Percentiles rank a stretch among this genome's conserved stretches.
Evolutionary conservation across 2,888 invertebrate genomes (phyloP).

Genomic region (Petrophora chlorosata): DNA sequence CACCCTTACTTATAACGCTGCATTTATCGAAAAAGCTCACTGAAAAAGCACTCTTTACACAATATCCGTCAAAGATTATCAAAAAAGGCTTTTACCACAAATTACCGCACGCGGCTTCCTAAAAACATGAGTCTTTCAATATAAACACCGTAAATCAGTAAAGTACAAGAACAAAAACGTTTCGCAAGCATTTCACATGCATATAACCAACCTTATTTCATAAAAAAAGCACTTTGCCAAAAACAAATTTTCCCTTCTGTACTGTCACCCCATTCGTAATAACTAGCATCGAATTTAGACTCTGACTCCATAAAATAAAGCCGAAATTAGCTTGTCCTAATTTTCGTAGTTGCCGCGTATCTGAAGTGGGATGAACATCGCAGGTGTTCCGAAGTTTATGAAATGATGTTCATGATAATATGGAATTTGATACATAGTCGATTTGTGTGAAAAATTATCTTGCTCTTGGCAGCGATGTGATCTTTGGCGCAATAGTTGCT

Average conservation of each 20-base stretch:
- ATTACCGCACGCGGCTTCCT: conserved; percentile 4
- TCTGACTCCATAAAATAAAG: background rate
- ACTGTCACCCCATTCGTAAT: conserved; percentile 26
- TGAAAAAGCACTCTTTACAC: too few relatives aligned
- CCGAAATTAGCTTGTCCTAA: background rate
- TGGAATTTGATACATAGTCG: conserved; percentile 17
- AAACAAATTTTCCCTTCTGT: conserved; percentile 32
- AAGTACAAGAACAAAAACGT: conserved; percentile 17
- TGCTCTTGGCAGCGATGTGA: conserved; percentile 11
- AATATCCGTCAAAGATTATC: background rate
- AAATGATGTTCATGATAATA: conserved; percentile 30
- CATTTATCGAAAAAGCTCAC: too few relatives aligned
- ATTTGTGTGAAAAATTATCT: conserved; percentile 25
- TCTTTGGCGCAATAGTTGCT: conserved; percentile 6
- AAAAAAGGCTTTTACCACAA: conserved; percentile 15
- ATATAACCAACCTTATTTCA: conserved; percentile 20
- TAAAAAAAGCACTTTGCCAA: conserved; percentile 25
- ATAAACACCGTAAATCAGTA: conserved; percentile 17
- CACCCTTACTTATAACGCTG: too few relatives aligned
- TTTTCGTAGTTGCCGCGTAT: conserved; percentile 12
- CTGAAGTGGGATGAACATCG: conserved; percentile 17
- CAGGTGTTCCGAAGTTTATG: conserved; percentile 35
- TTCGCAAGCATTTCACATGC: conserved; percentile 15
- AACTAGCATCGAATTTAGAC: background rate
- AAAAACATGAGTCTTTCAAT: conserved; percentile 10